These are phyloP conservation scores for Dasysyrphus tricinctus DNA, from an alignment of 2,888 invertebrate genomes.

Conservation along the genomic window DNA sequence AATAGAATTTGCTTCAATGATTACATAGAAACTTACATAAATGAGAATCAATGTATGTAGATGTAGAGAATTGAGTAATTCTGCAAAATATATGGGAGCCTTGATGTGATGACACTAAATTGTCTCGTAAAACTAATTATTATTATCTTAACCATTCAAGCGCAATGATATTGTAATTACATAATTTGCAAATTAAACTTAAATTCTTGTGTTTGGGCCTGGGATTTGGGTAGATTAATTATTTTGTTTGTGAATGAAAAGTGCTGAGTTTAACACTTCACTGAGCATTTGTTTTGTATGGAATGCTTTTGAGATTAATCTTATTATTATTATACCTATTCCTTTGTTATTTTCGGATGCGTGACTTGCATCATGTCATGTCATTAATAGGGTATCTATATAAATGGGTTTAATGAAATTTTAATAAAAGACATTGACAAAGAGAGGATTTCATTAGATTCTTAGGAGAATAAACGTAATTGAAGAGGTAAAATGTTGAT, in stretches of 20 bases:
- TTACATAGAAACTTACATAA: constrained; percentile 9
- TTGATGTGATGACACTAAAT: constrained; percentile 17
- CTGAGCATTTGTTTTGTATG: constrained; percentile 23
- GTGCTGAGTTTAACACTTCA: constrained; percentile 51
- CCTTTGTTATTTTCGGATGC: constrained; percentile 43
- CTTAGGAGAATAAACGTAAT: background rate
- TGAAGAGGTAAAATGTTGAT: background rate
- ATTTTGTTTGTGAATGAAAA: constrained; percentile 21
- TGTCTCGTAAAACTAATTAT: constrained; percentile 54
- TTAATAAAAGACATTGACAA: background rate
- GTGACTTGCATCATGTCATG: constrained; percentile 31
- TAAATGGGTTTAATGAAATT: constrained; percentile 8
- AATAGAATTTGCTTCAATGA: constrained; percentile 64
- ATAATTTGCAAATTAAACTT: constrained; percentile 61
- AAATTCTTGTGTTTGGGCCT: constrained; percentile 7
- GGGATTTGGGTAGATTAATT: constrained; percentile 53
- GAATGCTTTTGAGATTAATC: constrained; percentile 33
- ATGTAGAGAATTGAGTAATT: constrained; percentile 46
- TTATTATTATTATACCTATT: constrained; percentile 19
- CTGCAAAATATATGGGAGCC: background rate
- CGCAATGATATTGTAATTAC: constrained; percentile 68
- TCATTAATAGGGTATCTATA: constrained; percentile 23
- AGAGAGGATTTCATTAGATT: background rate
- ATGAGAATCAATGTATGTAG: background rate
- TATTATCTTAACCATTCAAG: constrained; percentile 59